A percentile compares a stretch with the other conserved stretches of the same genome.
phyloP scores from a whole-genome alignment of 2,888 invertebrate genomes.

The Sphaeridia pumilis region DNA sequence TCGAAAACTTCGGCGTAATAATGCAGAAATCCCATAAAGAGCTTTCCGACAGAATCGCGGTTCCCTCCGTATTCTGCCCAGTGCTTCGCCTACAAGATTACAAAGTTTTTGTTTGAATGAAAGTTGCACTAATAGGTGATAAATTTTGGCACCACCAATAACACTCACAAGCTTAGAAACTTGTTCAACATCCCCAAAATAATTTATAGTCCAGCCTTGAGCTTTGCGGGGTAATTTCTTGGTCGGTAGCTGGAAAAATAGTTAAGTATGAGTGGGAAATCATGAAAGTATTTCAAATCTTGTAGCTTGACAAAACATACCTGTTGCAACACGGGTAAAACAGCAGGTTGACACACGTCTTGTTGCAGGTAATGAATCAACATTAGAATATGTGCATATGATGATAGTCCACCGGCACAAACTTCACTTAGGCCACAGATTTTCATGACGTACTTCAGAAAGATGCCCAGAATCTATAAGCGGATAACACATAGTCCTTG shows the following conservation, averaged over 20 bases:
- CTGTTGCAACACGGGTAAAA: constrained; percentile 50
- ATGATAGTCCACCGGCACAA: constrained; percentile 49
- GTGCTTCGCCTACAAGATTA: too few species aligned
- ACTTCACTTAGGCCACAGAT: constrained; percentile 49
- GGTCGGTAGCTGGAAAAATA: too few species aligned
- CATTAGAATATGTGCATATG: constrained; percentile 50
- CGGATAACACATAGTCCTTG: too few species aligned
- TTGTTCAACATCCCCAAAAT: background rate
- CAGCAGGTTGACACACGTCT: constrained; percentile 45
- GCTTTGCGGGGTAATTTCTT: too few species aligned
- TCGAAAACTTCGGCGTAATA: constrained; percentile 47
- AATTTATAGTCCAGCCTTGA: too few species aligned
- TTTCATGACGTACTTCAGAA: constrained; percentile 48
- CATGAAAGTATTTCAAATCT: too few species aligned
- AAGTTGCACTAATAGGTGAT: too few species aligned
- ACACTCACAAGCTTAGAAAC: background rate
- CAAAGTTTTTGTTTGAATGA: too few species aligned
- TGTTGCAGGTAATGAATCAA: constrained; percentile 49
- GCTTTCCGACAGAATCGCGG: constrained; percentile 41
- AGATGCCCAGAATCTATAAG: constrained; percentile 43
- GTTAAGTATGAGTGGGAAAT: too few species aligned
- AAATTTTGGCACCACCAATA: too few species aligned
- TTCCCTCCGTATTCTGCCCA: constrained; percentile 44
- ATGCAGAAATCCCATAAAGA: constrained; percentile 46
- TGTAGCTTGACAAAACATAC: constrained; percentile 37